Conservation (phyloP, 2,797 vertebrate species). For the Garrulus glandarius region DNA sequence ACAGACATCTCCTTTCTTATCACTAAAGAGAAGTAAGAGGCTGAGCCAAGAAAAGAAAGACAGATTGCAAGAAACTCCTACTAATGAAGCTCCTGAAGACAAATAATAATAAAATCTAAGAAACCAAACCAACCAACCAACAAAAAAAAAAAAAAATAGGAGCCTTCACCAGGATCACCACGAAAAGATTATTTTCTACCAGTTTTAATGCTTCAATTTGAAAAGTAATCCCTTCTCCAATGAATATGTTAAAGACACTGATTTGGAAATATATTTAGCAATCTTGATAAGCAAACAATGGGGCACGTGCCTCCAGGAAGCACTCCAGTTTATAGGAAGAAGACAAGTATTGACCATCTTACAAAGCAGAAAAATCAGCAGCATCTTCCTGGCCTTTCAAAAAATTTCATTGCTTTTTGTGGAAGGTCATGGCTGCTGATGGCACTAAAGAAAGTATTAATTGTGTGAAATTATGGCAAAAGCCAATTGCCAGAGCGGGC, state of each 20-base stretch:
- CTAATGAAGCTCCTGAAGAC: background rate
- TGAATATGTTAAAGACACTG: background rate
- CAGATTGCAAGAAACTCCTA: background rate
- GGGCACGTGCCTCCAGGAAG: background rate
- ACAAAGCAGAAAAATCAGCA: background rate
- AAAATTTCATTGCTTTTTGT: background rate
- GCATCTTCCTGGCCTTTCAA: background rate
- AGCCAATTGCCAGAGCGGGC: background rate
- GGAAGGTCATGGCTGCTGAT: background rate
- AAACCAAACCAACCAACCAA: background rate
- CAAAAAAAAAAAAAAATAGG: background rate
- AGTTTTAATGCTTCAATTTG: background rate
- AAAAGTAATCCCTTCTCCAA: background rate
- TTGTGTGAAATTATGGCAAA: background rate
- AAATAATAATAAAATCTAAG: background rate
- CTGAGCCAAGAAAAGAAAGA: background rate
- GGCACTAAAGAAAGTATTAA: background rate
- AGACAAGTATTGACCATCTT: background rate
- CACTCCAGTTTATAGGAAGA: background rate
- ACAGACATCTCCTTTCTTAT: background rate
- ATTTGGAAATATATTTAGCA: background rate
- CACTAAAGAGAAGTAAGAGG: background rate
- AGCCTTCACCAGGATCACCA: background rate
- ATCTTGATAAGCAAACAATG: background rate
- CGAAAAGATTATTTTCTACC: background rate